Percentiles rank a stretch among this genome's conserved stretches.
phyloP scores from a whole-genome alignment of 1,140 invertebrate species.

The Adoxophyes honmai region DNA sequence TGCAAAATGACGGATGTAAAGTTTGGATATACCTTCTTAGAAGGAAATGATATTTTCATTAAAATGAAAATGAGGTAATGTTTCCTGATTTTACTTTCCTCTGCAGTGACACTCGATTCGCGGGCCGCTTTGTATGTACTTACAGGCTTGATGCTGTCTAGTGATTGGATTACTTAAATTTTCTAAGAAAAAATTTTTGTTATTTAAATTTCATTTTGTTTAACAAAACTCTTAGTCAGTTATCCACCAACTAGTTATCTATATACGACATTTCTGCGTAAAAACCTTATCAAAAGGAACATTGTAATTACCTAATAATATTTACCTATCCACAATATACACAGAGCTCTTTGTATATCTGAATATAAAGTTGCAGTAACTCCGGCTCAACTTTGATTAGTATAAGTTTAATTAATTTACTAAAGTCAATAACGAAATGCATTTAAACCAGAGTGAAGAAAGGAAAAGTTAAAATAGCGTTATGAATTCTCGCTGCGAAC shows the following conservation, averaged over 20 bases:
- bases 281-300: no score
- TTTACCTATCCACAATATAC: no score
- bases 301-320: neutral
- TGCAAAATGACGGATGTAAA: constrained; percentile 77
- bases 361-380: constrained; percentile 32
- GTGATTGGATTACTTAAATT: no score
- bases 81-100: constrained; percentile 56
- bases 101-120: constrained; percentile 22
- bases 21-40: constrained; percentile 75
- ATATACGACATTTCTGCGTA: no score
- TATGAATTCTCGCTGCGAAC: neutral
- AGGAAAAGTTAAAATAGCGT: neutral
- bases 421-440: constrained; percentile 33
- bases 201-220: no score
- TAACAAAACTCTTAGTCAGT: no score
- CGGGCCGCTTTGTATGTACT: no score
- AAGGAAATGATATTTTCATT: constrained; percentile 76
- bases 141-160: no score
- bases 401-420: constrained; percentile 50
- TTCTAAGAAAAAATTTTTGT: no score
- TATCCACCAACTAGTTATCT: no score
- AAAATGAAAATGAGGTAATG: constrained; percentile 74
- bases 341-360: constrained; percentile 3
- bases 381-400: constrained; percentile 56
- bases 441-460: constrained; percentile 26